Percentiles rank a stretch among this genome's conserved stretches.
These are phyloP conservation scores for Ecdyonurus torrentis DNA, from an alignment of 2,888 invertebrate species.

Conservation along the genomic window DNA sequence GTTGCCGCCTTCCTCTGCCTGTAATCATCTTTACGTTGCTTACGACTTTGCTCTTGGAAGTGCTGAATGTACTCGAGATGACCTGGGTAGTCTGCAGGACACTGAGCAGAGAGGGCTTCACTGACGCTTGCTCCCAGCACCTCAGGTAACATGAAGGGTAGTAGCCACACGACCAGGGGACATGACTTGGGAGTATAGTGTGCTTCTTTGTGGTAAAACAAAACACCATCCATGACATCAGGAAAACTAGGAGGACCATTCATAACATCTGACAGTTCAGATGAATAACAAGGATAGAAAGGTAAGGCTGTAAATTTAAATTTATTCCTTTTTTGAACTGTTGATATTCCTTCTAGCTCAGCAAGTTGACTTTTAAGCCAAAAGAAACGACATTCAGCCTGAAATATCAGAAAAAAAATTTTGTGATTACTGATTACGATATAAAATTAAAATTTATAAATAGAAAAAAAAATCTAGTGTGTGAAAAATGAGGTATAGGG, in stretches of 20 bases:
- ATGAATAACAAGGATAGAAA: conserved; percentile 19
- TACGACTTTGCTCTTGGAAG: conserved; percentile 26
- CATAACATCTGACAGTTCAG: conserved; percentile 24
- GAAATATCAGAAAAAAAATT: conserved; percentile 20
- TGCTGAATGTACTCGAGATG: conserved; percentile 34
- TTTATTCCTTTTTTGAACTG: conserved; percentile 17
- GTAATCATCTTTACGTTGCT: neutral
- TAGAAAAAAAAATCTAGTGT: too few species aligned
- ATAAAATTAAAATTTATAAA: too few species aligned
- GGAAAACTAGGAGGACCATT: conserved; percentile 15
- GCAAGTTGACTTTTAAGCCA: conserved; percentile 60
- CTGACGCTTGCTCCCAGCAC: conserved; percentile 33
- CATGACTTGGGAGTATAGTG: conserved; percentile 64
- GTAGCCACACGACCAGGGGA: conserved; percentile 85
- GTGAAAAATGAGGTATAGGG: too few species aligned
- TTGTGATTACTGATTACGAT: too few species aligned
- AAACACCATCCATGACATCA: conserved; percentile 57
- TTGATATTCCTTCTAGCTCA: conserved; percentile 37
- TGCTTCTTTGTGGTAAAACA: conserved; percentile 77
- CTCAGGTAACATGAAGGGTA: conserved; percentile 74
- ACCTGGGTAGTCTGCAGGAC: neutral
- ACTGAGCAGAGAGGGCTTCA: neutral
- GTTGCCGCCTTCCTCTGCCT: neutral
- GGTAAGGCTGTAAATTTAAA: conserved; percentile 32
- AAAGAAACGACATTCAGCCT: conserved; percentile 71